Percentiles rank a stretch among this genome's conserved stretches.
Conservation (phyloP, 2,797 vertebrate species). For the Notamacropus eugenii region DNA sequence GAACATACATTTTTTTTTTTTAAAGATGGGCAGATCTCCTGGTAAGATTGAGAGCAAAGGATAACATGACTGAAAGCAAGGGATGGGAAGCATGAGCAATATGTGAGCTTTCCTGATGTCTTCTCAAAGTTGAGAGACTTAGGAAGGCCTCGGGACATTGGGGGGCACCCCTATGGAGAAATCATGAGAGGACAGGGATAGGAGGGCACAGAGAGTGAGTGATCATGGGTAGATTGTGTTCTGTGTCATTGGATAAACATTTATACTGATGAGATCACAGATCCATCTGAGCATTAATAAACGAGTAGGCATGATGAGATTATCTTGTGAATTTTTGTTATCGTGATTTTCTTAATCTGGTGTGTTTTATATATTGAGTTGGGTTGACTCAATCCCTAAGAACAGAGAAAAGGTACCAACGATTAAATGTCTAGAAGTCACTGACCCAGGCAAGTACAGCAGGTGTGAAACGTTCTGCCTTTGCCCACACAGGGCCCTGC, state of each 20-base stretch:
- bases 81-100: background rate
- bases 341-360: background rate
- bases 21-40: background rate
- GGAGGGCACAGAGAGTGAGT: background rate
- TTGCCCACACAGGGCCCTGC: conserved; percentile 12
- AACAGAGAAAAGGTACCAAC: background rate
- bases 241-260: background rate
- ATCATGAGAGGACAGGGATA: background rate
- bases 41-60: background rate
- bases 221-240: background rate
- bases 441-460: conserved; percentile 1
- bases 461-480: conserved; percentile 21
- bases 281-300: background rate
- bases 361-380: background rate
- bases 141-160: background rate
- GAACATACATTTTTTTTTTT: background rate
- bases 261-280: background rate
- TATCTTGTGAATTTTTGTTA: background rate
- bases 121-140: background rate
- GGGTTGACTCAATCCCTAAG: background rate
- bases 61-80: background rate
- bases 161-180: background rate
- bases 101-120: background rate
- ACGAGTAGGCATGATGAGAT: background rate
- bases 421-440: background rate